Conservation (phyloP, 2,113 vertebrate genomes). For the Orcinus orca region DNA sequence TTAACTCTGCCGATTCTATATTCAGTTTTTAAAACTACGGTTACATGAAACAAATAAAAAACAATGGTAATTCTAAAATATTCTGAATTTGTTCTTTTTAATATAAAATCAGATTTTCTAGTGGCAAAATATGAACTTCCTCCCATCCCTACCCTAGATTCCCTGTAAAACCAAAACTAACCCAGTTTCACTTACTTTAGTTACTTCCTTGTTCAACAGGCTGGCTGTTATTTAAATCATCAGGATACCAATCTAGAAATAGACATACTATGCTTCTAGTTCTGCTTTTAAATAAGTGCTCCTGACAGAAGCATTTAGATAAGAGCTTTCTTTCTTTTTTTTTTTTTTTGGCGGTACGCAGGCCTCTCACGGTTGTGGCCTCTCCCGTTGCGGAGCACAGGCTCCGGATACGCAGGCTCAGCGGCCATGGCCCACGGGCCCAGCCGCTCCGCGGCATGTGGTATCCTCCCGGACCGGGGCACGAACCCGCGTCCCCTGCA, state of each 20-base stretch:
- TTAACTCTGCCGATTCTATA: neutral
- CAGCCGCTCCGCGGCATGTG: too few species aligned
- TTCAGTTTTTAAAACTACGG: neutral
- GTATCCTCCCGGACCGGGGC: too few species aligned
- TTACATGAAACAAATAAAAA: slow-evolving; percentile 23
- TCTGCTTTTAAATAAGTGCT: neutral
- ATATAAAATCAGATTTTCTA: neutral
- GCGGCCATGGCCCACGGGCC: too few species aligned
- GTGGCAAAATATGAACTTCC: neutral
- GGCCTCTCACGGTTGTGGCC: too few species aligned
- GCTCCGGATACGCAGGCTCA: too few species aligned
- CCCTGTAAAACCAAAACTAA: neutral
- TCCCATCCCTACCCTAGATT: neutral
- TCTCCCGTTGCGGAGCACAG: too few species aligned
- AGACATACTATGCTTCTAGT: neutral
- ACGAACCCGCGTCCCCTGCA: too few species aligned
- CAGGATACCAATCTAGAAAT: neutral
- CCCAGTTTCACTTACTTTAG: neutral
- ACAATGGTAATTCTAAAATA: slow-evolving; percentile 1
- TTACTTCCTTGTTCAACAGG: neutral
- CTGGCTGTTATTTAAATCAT: neutral
- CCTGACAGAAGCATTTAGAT: neutral
- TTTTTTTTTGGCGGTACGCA: too few species aligned
- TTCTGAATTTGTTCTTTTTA: neutral
- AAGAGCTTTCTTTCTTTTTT: neutral